Base-by-base conservation (phyloP, 1,140 invertebrate genomes). In the Drosophila seguyi region DNA sequence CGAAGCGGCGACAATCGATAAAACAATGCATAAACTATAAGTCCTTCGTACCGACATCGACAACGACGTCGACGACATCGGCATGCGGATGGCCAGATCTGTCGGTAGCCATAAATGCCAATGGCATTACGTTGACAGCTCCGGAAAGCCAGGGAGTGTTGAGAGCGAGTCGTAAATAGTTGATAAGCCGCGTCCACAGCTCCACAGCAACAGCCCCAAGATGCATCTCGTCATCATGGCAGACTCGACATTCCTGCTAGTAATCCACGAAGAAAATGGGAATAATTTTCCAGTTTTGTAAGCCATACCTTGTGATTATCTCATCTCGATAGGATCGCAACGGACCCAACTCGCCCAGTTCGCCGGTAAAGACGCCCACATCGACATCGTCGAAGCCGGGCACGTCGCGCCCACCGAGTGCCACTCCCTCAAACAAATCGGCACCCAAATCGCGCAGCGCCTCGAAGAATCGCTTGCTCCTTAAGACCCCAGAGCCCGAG, bases 401-500 rank as follows among this genome's bases (percentile, higher is more conserved):
- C 65, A 75, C 65, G 41, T 92, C 92, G 63, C 85, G 92, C 42
- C 91, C 92, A 71, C 83, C 92, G 36, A 93, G 92, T 67, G 86
- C 91, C 55, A 93, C 92, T 60, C 92, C 92, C 59, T 93, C 92
- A 27, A 92, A 91, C 52, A 93, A 93, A 76, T 92, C 91, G 22
- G 75, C 85, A 34, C 82, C 76, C 48, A 92, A 92, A 55, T 92
- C 91, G 63, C 86, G 92, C 47, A 93, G 92, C 69, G 79, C 90
- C 63, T 93, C 92, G 11, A 82, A 92, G 80, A 90, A 90, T 79
- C 81, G 92, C 48, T 79, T 92, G 81, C 77, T 88, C 50, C 81
- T 92, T n/a, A 92, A 92, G 75, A 92, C 90, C 5, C 92, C 92
- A 55, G 92, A 93, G 57, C 88, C 91, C 55, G 92, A 93, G 71